A percentile compares a stretch with the other conserved stretches of the same genome.
These are phyloP conservation scores for Gephyroberyx darwinii DNA, from an alignment of 2,797 vertebrate genomes.

Conservation along the genomic window DNA sequence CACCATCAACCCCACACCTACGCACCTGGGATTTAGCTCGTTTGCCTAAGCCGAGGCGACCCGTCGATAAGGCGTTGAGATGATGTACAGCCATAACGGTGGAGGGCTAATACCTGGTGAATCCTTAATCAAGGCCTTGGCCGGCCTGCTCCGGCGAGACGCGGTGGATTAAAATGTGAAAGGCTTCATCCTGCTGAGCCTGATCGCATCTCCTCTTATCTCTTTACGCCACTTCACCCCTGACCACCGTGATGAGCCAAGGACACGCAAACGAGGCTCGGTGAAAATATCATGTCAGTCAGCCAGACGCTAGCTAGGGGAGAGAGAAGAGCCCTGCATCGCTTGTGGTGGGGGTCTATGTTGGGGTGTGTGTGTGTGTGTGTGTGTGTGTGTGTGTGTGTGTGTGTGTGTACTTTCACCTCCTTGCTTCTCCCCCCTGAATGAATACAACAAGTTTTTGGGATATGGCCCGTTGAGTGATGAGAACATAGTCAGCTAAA, in stretches of 20 bases:
- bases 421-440: no score
- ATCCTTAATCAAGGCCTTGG: slow-evolving; percentile 65
- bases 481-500: no score
- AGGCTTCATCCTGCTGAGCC: slow-evolving; percentile 36
- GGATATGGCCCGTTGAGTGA: no score
- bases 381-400: neutral
- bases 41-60: slow-evolving; percentile 36
- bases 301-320: neutral
- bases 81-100: slow-evolving; percentile 64
- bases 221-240: slow-evolving; percentile 53
- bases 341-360: neutral
- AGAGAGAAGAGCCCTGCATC: slow-evolving; percentile 11
- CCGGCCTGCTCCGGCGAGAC: slow-evolving; percentile 44
- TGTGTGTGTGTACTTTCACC: neutral
- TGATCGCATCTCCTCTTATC: slow-evolving; percentile 62
- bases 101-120: slow-evolving; percentile 61
- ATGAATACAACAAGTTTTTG: no score
- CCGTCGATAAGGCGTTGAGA: slow-evolving; percentile 54
- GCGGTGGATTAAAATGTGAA: slow-evolving; percentile 57
- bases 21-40: slow-evolving; percentile 50
- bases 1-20: slow-evolving; percentile 10
- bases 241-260: slow-evolving; percentile 39
- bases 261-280: slow-evolving; percentile 1
- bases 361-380: neutral
- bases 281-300: slow-evolving; percentile 46